Conservation (phyloP, 2,113 vertebrate genomes). For the Daboia siamensis region DNA sequence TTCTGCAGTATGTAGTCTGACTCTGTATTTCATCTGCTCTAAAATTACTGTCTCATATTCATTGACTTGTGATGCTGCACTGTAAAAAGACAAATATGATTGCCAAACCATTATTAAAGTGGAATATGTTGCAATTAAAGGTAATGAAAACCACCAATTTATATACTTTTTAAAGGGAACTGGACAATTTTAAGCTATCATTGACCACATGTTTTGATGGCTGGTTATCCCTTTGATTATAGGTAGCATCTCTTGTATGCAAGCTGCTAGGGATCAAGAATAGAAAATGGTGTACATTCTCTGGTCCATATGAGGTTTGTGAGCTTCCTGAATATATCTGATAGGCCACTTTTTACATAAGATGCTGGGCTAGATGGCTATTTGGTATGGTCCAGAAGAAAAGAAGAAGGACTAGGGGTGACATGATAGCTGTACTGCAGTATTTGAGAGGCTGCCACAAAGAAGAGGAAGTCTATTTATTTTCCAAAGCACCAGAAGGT, state of each 20-base stretch:
- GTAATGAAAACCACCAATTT: neutral
- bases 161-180: neutral
- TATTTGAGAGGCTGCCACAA: neutral
- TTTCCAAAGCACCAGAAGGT: neutral
- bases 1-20: neutral
- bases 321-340: neutral
- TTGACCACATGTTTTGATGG: neutral
- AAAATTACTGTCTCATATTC: neutral
- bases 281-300: neutral
- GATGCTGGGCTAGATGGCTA: neutral
- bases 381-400: neutral
- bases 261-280: neutral
- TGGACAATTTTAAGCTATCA: neutral
- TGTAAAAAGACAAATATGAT: neutral
- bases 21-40: neutral
- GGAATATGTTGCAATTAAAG: neutral
- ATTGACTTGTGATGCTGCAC: neutral
- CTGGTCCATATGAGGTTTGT: neutral
- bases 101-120: neutral
- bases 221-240: neutral
- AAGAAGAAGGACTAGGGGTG: neutral
- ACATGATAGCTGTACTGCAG: neutral
- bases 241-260: neutral
- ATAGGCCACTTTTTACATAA: neutral
- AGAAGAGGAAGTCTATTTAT: neutral